Conservation (phyloP, 2,888 invertebrate genomes). For the Ariolimax columbianus region DNA sequence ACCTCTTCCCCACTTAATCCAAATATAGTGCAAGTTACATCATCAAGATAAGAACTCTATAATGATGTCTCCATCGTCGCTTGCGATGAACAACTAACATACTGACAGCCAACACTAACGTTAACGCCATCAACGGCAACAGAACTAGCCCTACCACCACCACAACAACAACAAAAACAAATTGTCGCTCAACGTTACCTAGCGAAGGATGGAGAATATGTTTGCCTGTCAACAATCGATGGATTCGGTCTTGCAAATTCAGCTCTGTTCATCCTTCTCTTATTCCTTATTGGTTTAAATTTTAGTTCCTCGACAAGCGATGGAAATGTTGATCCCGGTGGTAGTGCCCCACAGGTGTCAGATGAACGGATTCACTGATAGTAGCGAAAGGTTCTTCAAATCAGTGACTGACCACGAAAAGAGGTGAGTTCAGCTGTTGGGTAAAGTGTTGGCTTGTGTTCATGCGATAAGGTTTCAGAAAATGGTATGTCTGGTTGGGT, state of each 20-base stretch:
- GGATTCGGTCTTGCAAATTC: neutral
- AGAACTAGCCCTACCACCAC: too few species aligned
- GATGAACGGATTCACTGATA: neutral
- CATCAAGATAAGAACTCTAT: too few species aligned
- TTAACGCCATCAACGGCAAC: too few species aligned
- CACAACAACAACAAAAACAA: too few species aligned
- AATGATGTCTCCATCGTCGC: too few species aligned
- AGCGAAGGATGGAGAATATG: neutral
- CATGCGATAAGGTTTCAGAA: conserved; percentile 1
- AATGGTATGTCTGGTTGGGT: neutral
- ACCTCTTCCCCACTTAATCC: too few species aligned
- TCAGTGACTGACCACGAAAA: neutral
- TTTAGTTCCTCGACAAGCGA: neutral
- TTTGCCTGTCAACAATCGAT: neutral
- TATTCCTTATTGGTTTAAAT: too few species aligned
- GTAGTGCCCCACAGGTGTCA: neutral
- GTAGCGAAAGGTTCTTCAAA: neutral
- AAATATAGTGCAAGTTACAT: too few species aligned
- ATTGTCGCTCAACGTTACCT: neutral
- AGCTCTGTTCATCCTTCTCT: conserved; percentile 5
- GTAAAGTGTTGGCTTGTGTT: neutral
- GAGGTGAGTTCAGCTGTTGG: neutral
- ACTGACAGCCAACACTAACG: too few species aligned
- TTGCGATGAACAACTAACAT: too few species aligned
- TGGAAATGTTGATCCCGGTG: neutral